These are phyloP conservation scores for Sterrhoptilus dennistouni DNA, from an alignment of 2,113 vertebrate species.

Conservation along the genomic window DNA sequence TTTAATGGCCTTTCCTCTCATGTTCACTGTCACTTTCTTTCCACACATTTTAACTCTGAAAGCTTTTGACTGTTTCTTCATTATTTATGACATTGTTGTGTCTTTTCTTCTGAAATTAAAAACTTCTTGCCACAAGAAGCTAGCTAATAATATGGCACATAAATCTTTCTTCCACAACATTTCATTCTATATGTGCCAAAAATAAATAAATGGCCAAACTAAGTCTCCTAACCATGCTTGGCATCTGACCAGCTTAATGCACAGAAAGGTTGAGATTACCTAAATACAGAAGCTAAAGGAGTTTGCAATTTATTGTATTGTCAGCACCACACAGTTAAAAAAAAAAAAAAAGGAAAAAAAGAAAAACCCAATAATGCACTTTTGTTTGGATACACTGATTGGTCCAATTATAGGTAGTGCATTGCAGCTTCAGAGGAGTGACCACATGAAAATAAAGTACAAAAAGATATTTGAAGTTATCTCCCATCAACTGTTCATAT, in stretches of 20 bases:
- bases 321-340: neutral
- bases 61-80: conserved; percentile 68
- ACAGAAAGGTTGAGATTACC: conserved; percentile 23
- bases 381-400: neutral
- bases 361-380: neutral
- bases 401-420: neutral
- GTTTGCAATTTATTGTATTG: conserved; percentile 47
- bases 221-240: conserved; percentile 12
- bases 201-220: conserved; percentile 45
- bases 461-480: neutral
- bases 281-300: conserved; percentile 33
- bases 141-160: conserved; percentile 49
- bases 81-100: conserved; percentile 71
- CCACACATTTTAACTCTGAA: conserved; percentile 64
- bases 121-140: conserved; percentile 56
- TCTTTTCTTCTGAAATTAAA: conserved; percentile 70
- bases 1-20: conserved; percentile 53
- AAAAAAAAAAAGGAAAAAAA: neutral
- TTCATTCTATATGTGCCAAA: conserved; percentile 31
- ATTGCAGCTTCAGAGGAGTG: neutral
- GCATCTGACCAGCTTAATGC: conserved; percentile 61
- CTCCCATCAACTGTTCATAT: neutral
- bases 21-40: conserved; percentile 58
- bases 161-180: conserved; percentile 50
- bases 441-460: conserved; percentile 6